phyloP scores from a whole-genome alignment of 2,797 vertebrate species.

The Eupleurogrammus muticus region DNA sequence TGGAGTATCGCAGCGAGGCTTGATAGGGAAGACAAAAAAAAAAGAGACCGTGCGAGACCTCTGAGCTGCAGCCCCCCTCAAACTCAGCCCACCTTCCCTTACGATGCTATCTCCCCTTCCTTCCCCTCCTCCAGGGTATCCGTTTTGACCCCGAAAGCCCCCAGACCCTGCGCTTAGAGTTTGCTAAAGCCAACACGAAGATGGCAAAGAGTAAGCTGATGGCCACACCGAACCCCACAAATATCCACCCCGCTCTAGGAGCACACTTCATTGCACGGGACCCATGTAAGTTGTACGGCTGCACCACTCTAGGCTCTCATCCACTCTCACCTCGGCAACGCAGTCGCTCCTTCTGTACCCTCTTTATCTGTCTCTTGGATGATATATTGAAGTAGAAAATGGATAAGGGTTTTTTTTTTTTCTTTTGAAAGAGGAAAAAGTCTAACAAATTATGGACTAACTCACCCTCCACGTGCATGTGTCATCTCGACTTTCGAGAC shows the following conservation, averaged over 20 bases:
- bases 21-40: too few species aligned
- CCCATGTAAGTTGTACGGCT: conserved; percentile 95
- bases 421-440: neutral
- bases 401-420: conserved; percentile 12
- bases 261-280: conserved; percentile 99
- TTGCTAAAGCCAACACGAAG: conserved; percentile 99
- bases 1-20: conserved; percentile 61
- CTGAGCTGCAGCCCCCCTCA: conserved; percentile 66
- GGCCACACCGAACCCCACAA: conserved; percentile 98
- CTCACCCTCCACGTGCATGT: conserved; percentile 85
- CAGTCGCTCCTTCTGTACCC: conserved; percentile 35
- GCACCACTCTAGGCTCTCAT: conserved; percentile 82
- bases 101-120: conserved; percentile 72
- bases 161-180: conserved; percentile 99
- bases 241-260: conserved; percentile 97
- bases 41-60: conserved; percentile 66
- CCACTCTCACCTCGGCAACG: conserved; percentile 74
- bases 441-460: conserved; percentile 79
- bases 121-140: conserved; percentile 90
- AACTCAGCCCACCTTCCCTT: conserved; percentile 80
- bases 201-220: conserved; percentile 99
- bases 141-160: conserved; percentile 99
- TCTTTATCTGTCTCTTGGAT: conserved; percentile 21
- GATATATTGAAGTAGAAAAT: conserved; percentile 30
- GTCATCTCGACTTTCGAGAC: conserved; percentile 65